Base-by-base conservation (phyloP, 2,797 vertebrate species). In the Anableps anableps region DNA sequence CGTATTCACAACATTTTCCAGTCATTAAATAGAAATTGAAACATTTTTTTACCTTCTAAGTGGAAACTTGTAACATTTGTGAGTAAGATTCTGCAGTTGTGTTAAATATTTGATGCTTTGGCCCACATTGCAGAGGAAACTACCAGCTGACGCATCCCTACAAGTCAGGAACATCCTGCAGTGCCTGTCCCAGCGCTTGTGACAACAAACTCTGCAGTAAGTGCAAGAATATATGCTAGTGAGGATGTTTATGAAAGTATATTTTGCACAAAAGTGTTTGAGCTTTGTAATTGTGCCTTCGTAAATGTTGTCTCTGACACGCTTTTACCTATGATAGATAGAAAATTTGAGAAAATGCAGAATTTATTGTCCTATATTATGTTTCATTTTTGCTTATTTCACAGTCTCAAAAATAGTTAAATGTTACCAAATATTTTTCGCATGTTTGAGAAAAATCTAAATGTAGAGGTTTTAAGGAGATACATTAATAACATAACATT, bases 121-220 rank as follows among this genome's bases (percentile, higher is more conserved):
- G 5, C 47, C 76, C 82, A 80, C 41, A 74, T 91, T 96, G 68
- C 92, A 97, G 96, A 1, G 96, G 95, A 38, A 97, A 97, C 85
- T n/a, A 82, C 1, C 0, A 47, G 55, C 75, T 45, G 1, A 0
- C 80, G 31, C 29, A 14, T 0, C 93, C 92, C 68, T 97, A 97
- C 86, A 87, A 89, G 26, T 1, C 84, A 72, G 96, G 96, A 85
- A 0, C 36, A 4, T 41, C 94, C 60, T 97, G 97, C 48, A 89
- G 78, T 17, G 93, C 95, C n/a, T 97, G 96, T 29, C 93, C 93
- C 26, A n/a, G 21, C 0, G 51, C 86, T 70, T 97, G 96, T 80
- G 91, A 96, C 0, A 81, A 95, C 0, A 93, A 94, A 62, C 85
- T 97, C 47, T 97, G 82, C 86, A 95, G 94, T 95, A 85, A 87